These are phyloP conservation scores for Syndactyla subalaris DNA, from an alignment of 2,797 vertebrate genomes.

Conservation along the genomic window DNA sequence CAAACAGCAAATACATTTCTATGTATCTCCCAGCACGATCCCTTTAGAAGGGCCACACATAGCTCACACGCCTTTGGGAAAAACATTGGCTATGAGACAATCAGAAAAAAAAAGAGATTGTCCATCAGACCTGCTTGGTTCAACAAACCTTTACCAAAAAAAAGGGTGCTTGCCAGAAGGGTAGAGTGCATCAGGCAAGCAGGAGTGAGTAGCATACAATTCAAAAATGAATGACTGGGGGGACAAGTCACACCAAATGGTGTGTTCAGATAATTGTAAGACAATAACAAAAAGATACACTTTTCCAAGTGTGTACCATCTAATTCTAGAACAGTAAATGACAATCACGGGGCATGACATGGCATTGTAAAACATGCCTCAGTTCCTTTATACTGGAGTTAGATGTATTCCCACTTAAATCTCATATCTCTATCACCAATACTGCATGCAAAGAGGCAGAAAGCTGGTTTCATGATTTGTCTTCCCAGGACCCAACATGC, in stretches of 20 bases:
- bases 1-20: background rate
- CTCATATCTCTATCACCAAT: background rate
- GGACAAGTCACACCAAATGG: rapidly evolving
- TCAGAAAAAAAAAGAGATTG: background rate
- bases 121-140: background rate
- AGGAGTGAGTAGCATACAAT: background rate
- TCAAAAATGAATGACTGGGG: background rate
- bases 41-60: background rate
- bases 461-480: background rate
- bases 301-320: background rate
- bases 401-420: background rate
- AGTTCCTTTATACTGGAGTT: background rate
- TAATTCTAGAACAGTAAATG: background rate
- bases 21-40: background rate
- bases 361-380: background rate
- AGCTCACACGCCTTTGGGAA: background rate
- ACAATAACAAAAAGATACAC: background rate
- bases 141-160: background rate
- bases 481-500: background rate
- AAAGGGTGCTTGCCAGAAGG: background rate
- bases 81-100: background rate
- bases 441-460: background rate
- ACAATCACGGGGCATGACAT: background rate
- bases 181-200: background rate
- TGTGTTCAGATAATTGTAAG: background rate